phyloP scores from a whole-genome alignment of 2,797 vertebrate species.

The Phyllotis vaccarum region DNA sequence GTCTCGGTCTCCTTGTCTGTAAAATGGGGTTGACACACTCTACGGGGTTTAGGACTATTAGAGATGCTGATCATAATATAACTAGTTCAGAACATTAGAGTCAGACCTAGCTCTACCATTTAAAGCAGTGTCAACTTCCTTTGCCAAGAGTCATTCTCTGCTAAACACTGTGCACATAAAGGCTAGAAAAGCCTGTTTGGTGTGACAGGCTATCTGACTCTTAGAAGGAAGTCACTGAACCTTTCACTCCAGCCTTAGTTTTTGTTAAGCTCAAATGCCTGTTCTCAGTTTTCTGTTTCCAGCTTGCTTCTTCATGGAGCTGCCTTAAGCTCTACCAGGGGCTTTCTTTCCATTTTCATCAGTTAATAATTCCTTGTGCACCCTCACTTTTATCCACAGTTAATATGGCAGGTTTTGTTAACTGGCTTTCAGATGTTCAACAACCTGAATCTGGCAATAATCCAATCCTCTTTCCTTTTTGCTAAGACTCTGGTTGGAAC shows the following conservation, averaged over 20 bases:
- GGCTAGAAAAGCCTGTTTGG: not conserved
- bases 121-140: not conserved
- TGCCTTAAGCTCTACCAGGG: fast-evolving
- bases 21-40: constrained; percentile 3
- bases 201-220: not conserved
- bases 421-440: not conserved
- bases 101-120: not conserved
- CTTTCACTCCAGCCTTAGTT: fast-evolving
- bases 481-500: not conserved
- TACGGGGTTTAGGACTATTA: not conserved
- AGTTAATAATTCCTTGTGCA: fast-evolving
- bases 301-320: not conserved
- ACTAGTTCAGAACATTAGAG: not conserved
- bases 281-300: not conserved
- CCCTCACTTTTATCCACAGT: not conserved
- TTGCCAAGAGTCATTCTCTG: constrained; percentile 43
- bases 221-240: fast-evolving
- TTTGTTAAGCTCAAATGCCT: fast-evolving
- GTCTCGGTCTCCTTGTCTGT: not conserved
- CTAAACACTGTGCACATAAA: not conserved
- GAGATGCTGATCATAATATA: not conserved
- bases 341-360: not conserved
- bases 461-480: not conserved
- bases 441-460: not conserved
- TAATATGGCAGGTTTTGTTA: not conserved